Conservation (phyloP, 64 coral and sea anemone genomes). For the Stichodactyla helianthus region DNA sequence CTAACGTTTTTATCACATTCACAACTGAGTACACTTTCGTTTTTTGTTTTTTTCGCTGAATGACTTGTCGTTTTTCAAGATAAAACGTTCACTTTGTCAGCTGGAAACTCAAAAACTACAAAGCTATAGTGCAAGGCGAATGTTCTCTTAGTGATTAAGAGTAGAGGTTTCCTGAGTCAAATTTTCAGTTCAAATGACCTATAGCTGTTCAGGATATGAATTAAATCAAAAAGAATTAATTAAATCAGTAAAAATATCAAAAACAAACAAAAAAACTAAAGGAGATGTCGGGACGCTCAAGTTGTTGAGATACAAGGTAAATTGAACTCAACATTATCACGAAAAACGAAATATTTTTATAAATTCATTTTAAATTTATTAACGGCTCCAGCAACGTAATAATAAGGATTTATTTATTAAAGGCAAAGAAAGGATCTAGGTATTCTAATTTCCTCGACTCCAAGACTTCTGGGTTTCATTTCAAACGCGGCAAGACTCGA, state of each 20-base stretch:
- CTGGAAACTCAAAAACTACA: not conserved
- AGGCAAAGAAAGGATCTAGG: not conserved
- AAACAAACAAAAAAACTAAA: not conserved
- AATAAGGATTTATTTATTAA: not conserved
- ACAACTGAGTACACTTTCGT: not conserved
- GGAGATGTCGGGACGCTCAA: not conserved
- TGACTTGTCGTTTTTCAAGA: not conserved
- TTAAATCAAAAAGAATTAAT: not conserved
- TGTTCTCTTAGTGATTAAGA: too few relatives aligned
- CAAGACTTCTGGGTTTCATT: not conserved
- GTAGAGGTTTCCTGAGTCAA: not conserved
- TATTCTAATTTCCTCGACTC: not conserved
- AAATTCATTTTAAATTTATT: not conserved
- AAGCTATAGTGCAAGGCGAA: not conserved
- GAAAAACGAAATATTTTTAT: not conserved
- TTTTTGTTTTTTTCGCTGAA: not conserved
- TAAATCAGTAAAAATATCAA: not conserved
- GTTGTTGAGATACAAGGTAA: not conserved
- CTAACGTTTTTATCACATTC: not conserved
- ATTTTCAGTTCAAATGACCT: not conserved
- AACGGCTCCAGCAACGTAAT: not conserved
- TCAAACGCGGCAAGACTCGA: not conserved
- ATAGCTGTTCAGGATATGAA: not conserved
- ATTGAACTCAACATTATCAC: not conserved
- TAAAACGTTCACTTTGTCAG: not conserved